These are phyloP conservation scores for Agapornis roseicollis DNA, from an alignment of 2,113 vertebrate genomes.

Conservation along the genomic window DNA sequence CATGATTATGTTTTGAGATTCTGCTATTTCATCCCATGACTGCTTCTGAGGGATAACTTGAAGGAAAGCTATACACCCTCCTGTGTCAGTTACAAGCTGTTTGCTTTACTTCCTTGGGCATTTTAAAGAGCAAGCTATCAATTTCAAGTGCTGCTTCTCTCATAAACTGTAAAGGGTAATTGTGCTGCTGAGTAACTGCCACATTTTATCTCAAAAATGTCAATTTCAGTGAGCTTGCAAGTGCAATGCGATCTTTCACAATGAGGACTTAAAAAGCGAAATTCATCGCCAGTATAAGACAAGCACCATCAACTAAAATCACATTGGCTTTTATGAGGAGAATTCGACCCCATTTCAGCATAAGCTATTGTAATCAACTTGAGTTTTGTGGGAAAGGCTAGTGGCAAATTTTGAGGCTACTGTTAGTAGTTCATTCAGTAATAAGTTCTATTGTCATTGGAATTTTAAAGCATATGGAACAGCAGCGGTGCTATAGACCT, in stretches of 20 bases:
- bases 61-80: not conserved
- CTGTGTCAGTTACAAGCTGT: not conserved
- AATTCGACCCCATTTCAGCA: not conserved
- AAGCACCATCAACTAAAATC: not conserved
- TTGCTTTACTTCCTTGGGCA: not conserved
- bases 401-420: not conserved
- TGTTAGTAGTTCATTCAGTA: not conserved
- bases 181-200: not conserved
- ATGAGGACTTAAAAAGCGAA: not conserved
- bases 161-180: not conserved
- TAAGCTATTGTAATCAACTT: not conserved
- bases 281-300: not conserved
- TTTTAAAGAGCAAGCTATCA: not conserved
- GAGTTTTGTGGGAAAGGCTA: not conserved
- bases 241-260: not conserved
- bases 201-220: not conserved
- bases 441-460: not conserved
- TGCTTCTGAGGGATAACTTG: not conserved
- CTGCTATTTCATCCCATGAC: not conserved
- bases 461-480: not conserved
- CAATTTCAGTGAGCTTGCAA: not conserved
- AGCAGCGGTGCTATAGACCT: not conserved
- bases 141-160: not conserved
- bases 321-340: not conserved
- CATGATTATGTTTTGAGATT: not conserved